Conservation (phyloP, 2,797 vertebrate species). For the Chloroceryle inda region DNA sequence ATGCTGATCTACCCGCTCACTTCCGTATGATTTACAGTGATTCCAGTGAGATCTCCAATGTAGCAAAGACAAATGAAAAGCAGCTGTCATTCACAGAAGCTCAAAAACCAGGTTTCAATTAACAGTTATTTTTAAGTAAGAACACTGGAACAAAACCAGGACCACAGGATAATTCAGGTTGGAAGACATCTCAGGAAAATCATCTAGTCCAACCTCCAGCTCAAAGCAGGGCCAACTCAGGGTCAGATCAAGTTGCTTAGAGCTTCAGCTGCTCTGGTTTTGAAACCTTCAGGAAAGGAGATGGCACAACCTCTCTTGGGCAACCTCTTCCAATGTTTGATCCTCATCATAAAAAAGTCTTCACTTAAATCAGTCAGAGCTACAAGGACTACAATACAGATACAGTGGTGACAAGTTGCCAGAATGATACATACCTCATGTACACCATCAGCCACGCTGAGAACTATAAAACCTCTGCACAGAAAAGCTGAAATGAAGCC, state of each 20-base stretch:
- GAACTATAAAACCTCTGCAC: not conserved
- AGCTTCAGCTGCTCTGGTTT: not conserved
- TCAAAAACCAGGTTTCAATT: not conserved
- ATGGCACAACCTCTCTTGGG: not conserved
- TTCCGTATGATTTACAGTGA: not conserved
- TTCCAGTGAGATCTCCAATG: not conserved
- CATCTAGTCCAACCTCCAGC: not conserved
- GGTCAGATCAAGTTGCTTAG: not conserved
- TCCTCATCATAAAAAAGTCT: accelerated
- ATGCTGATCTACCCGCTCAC: not conserved
- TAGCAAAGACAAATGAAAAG: not conserved
- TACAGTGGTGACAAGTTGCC: not conserved
- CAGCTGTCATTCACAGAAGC: not conserved
- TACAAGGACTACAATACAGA: accelerated
- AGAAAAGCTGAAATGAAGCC: not conserved
- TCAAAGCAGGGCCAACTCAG: not conserved
- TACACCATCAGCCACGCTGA: not conserved
- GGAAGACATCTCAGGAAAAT: not conserved
- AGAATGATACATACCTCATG: not conserved
- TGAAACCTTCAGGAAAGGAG: not conserved
- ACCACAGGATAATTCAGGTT: accelerated
- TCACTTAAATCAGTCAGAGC: not conserved
- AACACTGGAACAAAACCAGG: not conserved
- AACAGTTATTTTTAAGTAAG: not conserved
- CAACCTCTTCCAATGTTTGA: not conserved